These are phyloP conservation scores for Steinernema hermaphroditum DNA, from an alignment of 2,888 invertebrate species.

Conservation along the genomic window DNA sequence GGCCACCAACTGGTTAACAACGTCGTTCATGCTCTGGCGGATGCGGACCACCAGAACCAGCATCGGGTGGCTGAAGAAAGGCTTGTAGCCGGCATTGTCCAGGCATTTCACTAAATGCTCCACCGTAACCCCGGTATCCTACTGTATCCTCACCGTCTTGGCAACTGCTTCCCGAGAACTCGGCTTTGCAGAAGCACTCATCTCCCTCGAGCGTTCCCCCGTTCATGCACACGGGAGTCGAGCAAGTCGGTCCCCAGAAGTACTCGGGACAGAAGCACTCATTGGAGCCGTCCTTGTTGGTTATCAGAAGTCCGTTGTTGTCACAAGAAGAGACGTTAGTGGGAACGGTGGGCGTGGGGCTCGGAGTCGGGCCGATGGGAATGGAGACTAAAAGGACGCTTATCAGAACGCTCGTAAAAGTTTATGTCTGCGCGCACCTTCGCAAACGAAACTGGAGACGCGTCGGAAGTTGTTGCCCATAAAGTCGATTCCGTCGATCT, in stretches of 20 bases:
- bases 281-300: conserved; percentile 33
- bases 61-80: conserved; percentile 50
- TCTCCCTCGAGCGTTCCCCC: conserved; percentile 40
- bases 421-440: neutral
- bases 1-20: conserved; percentile 42
- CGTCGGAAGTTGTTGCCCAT: conserved; percentile 51
- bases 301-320: conserved; percentile 45
- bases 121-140: neutral
- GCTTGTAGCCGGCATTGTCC: conserved; percentile 42
- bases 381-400: neutral
- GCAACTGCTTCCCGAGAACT: conserved; percentile 49
- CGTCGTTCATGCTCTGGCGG: conserved; percentile 41
- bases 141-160: conserved; percentile 38
- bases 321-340: conserved; percentile 34
- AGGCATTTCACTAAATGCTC: conserved; percentile 43
- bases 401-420: neutral
- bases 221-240: conserved; percentile 54
- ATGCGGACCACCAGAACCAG: conserved; percentile 49
- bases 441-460: conserved; percentile 41
- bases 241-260: conserved; percentile 49
- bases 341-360: neutral
- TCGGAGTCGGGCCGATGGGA: neutral
- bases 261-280: conserved; percentile 54
- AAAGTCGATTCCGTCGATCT: conserved; percentile 47
- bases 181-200: conserved; percentile 43